These are phyloP conservation scores for Tonatia bakeri DNA, from an alignment of 2,113 vertebrate genomes.

Conservation along the genomic window DNA sequence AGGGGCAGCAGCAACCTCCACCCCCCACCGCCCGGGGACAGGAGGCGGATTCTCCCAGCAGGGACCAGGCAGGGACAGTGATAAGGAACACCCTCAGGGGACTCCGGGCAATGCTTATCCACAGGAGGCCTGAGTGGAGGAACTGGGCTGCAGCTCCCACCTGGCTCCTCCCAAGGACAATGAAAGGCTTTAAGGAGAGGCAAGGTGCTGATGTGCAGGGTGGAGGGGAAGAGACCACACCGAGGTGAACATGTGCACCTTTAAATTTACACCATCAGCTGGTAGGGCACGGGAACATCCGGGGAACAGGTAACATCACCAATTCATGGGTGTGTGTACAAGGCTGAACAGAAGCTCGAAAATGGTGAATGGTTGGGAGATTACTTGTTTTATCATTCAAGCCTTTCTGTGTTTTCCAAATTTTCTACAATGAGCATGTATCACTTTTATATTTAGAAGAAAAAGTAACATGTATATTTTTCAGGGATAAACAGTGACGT, in stretches of 20 bases:
- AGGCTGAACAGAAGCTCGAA: neutral
- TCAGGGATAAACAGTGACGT: neutral
- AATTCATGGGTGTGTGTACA: neutral
- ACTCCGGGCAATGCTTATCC: neutral
- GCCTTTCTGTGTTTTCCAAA: neutral
- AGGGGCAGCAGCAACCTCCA: neutral
- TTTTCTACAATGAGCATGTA: neutral
- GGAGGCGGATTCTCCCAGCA: neutral
- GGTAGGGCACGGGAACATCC: neutral
- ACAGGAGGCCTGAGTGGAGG: neutral
- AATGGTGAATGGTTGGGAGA: neutral
- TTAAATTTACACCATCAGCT: neutral
- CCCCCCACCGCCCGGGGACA: neutral
- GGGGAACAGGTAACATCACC: neutral
- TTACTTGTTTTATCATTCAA: neutral
- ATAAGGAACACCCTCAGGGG: neutral
- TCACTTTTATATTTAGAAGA: neutral
- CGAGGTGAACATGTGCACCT: neutral
- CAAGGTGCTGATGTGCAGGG: neutral
- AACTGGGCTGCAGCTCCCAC: neutral
- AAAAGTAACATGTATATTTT: neutral
- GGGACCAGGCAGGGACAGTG: neutral
- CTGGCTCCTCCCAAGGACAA: neutral
- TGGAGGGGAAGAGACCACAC: rapidly evolving
- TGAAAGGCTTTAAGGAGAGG: neutral